These are phyloP conservation scores for Morone saxatilis DNA, from an alignment of 2,113 vertebrate genomes.

Conservation along the genomic window DNA sequence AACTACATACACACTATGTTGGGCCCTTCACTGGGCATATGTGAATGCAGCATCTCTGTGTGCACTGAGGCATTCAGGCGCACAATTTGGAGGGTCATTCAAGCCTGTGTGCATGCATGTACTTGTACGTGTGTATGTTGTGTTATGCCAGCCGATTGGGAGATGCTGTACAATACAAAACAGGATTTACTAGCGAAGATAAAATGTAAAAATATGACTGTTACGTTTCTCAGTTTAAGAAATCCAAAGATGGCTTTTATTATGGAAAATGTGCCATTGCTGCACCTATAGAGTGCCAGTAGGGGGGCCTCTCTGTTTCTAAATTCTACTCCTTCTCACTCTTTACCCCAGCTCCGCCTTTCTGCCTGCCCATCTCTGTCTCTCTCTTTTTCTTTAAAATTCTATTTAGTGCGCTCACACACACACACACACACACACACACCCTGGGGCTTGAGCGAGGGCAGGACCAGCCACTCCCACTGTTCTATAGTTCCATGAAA, in stretches of 20 bases:
- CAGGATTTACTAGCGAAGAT: background rate
- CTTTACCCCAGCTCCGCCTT: slow-evolving; percentile 66
- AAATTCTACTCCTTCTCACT: slow-evolving; percentile 61
- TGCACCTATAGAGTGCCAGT: slow-evolving; percentile 75
- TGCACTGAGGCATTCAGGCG: slow-evolving; percentile 1
- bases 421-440: slow-evolving; percentile 35
- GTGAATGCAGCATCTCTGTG: slow-evolving; percentile 22
- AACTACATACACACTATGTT: slow-evolving; percentile 50
- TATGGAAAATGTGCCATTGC: slow-evolving; percentile 56
- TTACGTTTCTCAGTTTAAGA: slow-evolving; percentile 2
- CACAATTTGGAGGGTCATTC: background rate
- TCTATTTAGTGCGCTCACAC: slow-evolving; percentile 46
- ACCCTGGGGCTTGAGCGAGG: slow-evolving; percentile 55
- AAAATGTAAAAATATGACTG: background rate
- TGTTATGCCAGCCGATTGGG: background rate
- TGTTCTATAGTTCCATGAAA: slow-evolving; percentile 86
- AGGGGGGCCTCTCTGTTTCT: slow-evolving; percentile 84
- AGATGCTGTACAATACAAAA: background rate
- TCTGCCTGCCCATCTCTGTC: slow-evolving; percentile 58
- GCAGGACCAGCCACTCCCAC: slow-evolving; percentile 79
- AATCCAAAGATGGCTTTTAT: slow-evolving; percentile 1
- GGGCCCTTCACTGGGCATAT: slow-evolving; percentile 39
- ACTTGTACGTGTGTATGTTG: background rate
- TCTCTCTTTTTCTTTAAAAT: slow-evolving; percentile 40
- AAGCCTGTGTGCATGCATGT: background rate